Evolutionary conservation across 2,888 invertebrate genomes (phyloP).

Genomic region (Brachyptera risi): DNA sequence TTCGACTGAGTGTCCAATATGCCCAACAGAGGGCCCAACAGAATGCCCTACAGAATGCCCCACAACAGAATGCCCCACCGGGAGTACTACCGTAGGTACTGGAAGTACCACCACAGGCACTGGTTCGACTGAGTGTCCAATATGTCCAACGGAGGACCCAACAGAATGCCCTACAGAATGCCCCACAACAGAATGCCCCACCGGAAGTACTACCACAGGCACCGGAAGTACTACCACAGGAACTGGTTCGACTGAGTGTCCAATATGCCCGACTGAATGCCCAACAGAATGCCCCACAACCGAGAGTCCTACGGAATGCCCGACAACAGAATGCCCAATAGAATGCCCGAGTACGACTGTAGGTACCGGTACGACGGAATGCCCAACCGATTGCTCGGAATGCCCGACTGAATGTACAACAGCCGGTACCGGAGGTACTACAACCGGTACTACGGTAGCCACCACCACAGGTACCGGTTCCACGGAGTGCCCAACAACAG

Average conservation of each 20-base stretch:
- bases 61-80: slow-evolving; percentile 18
- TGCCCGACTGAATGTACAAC: neutral
- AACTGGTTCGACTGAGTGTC: neutral
- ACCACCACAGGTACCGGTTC: neutral
- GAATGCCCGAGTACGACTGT: neutral
- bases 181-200: slow-evolving; percentile 21
- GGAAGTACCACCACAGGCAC: neutral
- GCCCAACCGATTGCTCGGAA: neutral
- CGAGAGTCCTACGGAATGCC: neutral
- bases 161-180: slow-evolving; percentile 22
- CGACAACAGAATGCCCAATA: neutral
- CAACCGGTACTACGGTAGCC: neutral
- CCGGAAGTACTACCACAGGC: neutral
- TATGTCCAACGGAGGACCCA: neutral
- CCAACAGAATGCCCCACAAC: neutral
- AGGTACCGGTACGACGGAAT: neutral
- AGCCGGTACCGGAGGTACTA: neutral
- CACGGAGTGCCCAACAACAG: neutral
- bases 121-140: neutral
- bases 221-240: no score
- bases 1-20: neutral
- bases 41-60: slow-evolving; percentile 23
- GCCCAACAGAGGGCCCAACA: slow-evolving; percentile 16
- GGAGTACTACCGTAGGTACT: neutral
- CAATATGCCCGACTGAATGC: neutral